A percentile compares a stretch with the other conserved stretches of the same genome.
Evolutionary conservation across 2,888 invertebrate genomes (phyloP).

Genomic region (Crocallis elinguaria): DNA sequence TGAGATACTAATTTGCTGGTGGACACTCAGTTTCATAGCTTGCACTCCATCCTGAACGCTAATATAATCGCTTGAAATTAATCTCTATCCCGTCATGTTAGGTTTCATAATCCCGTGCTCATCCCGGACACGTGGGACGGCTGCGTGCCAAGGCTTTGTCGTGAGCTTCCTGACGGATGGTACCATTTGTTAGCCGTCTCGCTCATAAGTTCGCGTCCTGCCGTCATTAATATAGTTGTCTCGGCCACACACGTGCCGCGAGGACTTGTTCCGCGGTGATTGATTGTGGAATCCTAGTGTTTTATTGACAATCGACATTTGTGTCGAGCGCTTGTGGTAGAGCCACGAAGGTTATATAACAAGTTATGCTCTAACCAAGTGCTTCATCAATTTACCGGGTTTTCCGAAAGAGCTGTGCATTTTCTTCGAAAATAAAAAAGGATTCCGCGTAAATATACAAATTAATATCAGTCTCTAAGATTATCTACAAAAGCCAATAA

Average conservation of each 20-base stretch:
- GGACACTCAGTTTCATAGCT: background rate
- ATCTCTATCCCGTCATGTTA: conserved; percentile 23
- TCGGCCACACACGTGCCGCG: conserved; percentile 2
- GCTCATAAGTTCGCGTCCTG: conserved; percentile 47
- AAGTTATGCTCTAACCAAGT: too few species aligned
- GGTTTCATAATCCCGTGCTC: conserved; percentile 27
- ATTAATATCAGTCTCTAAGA: too few species aligned
- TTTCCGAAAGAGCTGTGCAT: too few species aligned
- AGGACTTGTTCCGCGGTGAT: background rate
- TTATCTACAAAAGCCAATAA: too few species aligned
- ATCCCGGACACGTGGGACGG: conserved; percentile 32
- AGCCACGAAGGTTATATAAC: too few species aligned
- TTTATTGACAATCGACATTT: conserved; percentile 2
- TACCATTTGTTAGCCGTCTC: conserved; percentile 52
- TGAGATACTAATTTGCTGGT: conserved; percentile 25
- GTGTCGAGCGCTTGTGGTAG: background rate
- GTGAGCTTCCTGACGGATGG: conserved; percentile 52
- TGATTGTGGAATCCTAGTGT: background rate
- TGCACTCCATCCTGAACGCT: conserved; percentile 8
- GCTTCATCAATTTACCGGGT: too few species aligned
- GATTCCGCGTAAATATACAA: too few species aligned
- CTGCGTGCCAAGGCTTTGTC: conserved; percentile 45
- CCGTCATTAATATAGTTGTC: conserved; percentile 46
- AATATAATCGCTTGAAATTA: conserved; percentile 13
- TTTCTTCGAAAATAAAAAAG: too few species aligned